phyloP scores from a whole-genome alignment of 2,113 vertebrate species.

The Falco punctatus region DNA sequence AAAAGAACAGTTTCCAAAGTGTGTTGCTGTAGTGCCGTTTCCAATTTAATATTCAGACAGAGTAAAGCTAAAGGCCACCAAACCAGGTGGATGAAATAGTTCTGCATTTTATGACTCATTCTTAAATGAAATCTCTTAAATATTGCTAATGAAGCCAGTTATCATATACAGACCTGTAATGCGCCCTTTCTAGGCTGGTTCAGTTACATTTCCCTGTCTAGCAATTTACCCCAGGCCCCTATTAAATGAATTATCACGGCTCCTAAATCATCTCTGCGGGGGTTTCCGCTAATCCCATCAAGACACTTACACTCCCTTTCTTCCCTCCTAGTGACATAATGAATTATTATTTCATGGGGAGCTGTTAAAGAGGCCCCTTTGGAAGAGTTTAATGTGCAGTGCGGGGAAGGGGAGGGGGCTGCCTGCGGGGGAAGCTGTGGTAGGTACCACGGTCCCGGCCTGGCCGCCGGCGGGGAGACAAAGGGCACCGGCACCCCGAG shows the following conservation, averaged over 20 bases:
- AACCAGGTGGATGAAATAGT: constrained; percentile 81
- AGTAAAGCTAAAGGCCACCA: constrained; percentile 83
- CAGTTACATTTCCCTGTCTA: constrained; percentile 82
- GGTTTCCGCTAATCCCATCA: constrained; percentile 86
- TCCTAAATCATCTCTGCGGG: constrained; percentile 86
- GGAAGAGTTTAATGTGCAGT: constrained; percentile 67
- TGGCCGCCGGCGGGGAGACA: background rate
- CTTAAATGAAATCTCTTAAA: constrained; percentile 85
- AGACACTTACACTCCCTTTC: constrained; percentile 83
- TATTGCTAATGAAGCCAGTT: constrained; percentile 83
- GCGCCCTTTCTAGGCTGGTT: constrained; percentile 76
- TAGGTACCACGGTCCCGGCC: constrained; percentile 42
- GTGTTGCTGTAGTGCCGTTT: constrained; percentile 79
- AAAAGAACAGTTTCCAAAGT: constrained; percentile 82
- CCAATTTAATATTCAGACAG: constrained; percentile 83
- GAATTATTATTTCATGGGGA: constrained; percentile 86
- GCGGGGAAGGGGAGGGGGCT: constrained; percentile 30
- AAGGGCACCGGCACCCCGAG: background rate
- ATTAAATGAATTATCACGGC: constrained; percentile 87
- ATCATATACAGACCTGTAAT: constrained; percentile 72
- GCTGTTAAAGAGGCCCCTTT: constrained; percentile 79
- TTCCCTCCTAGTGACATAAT: constrained; percentile 80
- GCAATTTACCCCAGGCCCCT: constrained; percentile 84
- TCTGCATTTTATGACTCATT: constrained; percentile 80
- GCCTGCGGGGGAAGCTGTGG: constrained; percentile 36